Evolutionary conservation across 2,888 invertebrate genomes (phyloP).

Genomic region (Arge pagana): DNA sequence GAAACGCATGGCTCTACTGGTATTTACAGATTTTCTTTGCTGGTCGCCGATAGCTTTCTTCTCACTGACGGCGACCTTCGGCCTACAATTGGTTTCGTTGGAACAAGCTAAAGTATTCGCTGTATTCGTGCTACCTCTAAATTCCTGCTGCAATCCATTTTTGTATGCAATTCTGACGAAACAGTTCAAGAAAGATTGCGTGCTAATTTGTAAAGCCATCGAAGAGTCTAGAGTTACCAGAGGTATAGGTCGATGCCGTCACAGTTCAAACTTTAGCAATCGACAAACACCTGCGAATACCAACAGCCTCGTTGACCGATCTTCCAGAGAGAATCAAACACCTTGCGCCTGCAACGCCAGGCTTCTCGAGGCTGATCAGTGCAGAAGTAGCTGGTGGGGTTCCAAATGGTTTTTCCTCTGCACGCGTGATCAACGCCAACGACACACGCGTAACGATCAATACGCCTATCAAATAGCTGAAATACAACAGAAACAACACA

Average conservation of each 20-base stretch:
- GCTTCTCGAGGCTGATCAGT: slow-evolving; percentile 60
- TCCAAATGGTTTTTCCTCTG: slow-evolving; percentile 62
- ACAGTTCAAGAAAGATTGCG: slow-evolving; percentile 97
- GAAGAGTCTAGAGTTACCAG: slow-evolving; percentile 91
- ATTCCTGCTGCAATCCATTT: slow-evolving; percentile 97
- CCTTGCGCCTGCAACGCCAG: slow-evolving; percentile 66
- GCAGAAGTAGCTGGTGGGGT: slow-evolving; percentile 41
- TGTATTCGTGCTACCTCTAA: slow-evolving; percentile 93
- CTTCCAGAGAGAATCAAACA: slow-evolving; percentile 72
- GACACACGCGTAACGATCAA: slow-evolving; percentile 64
- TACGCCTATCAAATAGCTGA: slow-evolving; percentile 78
- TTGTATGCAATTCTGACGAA: slow-evolving; percentile 97
- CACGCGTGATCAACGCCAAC: slow-evolving; percentile 52
- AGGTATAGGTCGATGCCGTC: slow-evolving; percentile 83
- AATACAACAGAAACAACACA: slow-evolving; percentile 75
- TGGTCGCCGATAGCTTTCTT: slow-evolving; percentile 98
- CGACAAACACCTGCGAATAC: slow-evolving; percentile 86
- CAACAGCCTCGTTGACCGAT: slow-evolving; percentile 80
- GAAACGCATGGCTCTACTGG: slow-evolving; percentile 93
- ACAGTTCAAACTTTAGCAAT: slow-evolving; percentile 87
- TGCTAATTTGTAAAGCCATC: slow-evolving; percentile 92
- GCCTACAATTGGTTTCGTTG: slow-evolving; percentile 85
- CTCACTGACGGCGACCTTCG: slow-evolving; percentile 91
- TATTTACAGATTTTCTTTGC: slow-evolving; percentile 96
- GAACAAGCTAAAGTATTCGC: slow-evolving; percentile 96